A percentile compares a stretch with the other conserved stretches of the same genome.
phyloP scores from a whole-genome alignment of 2,888 invertebrate genomes.

The Blera fallax region DNA sequence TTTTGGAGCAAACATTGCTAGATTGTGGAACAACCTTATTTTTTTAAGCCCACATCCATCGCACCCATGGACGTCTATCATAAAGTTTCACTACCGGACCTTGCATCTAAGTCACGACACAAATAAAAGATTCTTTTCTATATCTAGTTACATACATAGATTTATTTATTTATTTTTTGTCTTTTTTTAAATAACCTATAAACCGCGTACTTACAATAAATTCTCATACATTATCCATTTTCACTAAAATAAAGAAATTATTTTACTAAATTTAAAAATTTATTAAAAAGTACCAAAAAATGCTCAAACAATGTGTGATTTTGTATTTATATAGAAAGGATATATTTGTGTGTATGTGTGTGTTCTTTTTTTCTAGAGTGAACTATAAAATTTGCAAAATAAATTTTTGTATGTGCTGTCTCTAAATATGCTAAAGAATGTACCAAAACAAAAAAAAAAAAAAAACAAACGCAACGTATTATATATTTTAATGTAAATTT shows the following conservation, averaged over 20 bases:
- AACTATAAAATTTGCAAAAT: conserved; percentile 53
- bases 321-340: conserved; percentile 1
- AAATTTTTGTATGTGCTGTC: conserved; percentile 28
- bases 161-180: background rate
- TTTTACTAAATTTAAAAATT: background rate
- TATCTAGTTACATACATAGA: background rate
- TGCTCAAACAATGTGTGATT: background rate
- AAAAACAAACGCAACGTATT: conserved; percentile 1
- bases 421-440: conserved; percentile 30
- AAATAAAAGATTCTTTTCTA: background rate
- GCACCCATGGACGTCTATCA: no score
- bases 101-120: background rate
- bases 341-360: background rate
- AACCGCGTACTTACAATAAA: conserved; percentile 23
- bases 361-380: conserved; percentile 7
- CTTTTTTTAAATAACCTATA: background rate
- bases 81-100: background rate
- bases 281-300: conserved; percentile 3
- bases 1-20: no score
- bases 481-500: conserved; percentile 42
- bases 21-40: no score
- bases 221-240: conserved; percentile 51
- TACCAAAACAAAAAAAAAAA: background rate
- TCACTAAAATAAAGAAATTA: conserved; percentile 23
- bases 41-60: background rate